Evolutionary conservation across 64 coral and sea anemone genomes (phyloP).

Genomic region (Orbicella faveolata): DNA sequence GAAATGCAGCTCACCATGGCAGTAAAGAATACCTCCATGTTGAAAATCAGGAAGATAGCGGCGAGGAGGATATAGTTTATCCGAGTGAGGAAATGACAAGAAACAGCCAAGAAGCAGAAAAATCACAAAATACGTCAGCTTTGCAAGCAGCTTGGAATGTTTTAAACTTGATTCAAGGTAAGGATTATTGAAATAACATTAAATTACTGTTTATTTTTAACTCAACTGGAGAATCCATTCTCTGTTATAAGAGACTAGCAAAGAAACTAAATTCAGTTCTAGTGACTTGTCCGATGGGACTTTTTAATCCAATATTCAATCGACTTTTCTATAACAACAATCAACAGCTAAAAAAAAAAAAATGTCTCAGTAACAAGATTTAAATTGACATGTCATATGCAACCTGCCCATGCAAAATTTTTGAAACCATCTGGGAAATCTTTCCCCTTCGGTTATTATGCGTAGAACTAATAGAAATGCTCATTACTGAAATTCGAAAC

Average conservation of each 20-base stretch:
- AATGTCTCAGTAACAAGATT: too few species aligned
- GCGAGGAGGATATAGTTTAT: conserved; percentile 8
- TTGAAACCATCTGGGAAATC: too few species aligned
- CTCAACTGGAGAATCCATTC: background rate
- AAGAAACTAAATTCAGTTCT: too few species aligned
- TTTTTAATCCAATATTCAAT: too few species aligned
- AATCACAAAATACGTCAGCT: conserved; percentile 64
- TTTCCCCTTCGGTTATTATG: too few species aligned
- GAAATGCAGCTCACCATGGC: background rate
- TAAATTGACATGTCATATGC: too few species aligned
- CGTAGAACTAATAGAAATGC: too few species aligned
- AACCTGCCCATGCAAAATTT: too few species aligned
- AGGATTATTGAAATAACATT: background rate
- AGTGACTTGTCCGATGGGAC: too few species aligned
- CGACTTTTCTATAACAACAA: too few species aligned
- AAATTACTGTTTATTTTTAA: background rate
- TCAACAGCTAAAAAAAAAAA: too few species aligned
- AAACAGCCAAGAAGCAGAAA: background rate
- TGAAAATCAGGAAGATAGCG: conserved; percentile 23
- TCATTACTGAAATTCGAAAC: too few species aligned
- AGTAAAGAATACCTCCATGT: conserved; percentile 39
- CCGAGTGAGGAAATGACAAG: conserved; percentile 22
- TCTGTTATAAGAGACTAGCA: background rate
- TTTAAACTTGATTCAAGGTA: conserved; percentile 90
- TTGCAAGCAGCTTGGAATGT: conserved; percentile 91